Evolutionary conservation across 2,797 vertebrate genomes (phyloP), one percentile per base, ranked within the genome.

Genomic region (Sebastes itinus): DNA sequence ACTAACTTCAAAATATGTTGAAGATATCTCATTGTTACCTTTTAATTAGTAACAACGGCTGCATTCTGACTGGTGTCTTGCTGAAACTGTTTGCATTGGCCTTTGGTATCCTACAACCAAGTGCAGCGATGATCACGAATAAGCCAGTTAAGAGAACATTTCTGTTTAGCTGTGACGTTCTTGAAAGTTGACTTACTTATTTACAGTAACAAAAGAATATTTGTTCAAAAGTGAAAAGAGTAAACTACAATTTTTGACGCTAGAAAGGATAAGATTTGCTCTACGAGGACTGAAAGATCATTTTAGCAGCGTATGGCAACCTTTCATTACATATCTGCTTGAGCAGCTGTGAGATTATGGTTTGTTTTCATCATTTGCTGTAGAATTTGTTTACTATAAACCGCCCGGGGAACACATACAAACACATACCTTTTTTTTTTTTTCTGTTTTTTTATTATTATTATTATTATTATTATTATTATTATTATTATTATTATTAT

Each of bases 121-220:
- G 54, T 66, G 62, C 56, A 64, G 68, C 49, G 5, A 25, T 2
- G 12, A 18, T 61, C 32, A 56, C 65, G 22, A 71, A 72, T 52
- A 27, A 58, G 54, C 10, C 65, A 70, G 28, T 3, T 11, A 8
- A 72, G 49, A 72, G 6, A 58, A 63, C 10, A 27, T 32, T 16
- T 80, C 73, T 65, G 28, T 75, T 66, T 63, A 54, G 25, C 25
- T 42, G 20, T 9, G 23, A 73, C 6, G 74, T 52, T 56, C 10
- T 58, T 18, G 14, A 8, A 5, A 30, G 18, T n/a, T 54, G 12
- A 22, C 49, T 61, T 33, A 18, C 11, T 68, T 27, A 54, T 46
- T n/a, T 13, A 32, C 3, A 22, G 11, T 6, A 63, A 4, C 18
- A 28, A 25, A 32, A 8, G 1, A 3, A 20, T 1, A 33, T 67